A percentile compares a stretch with the other conserved stretches of the same genome.
These are phyloP conservation scores for Protonemura montana DNA, from an alignment of 2,888 invertebrate species.

Conservation along the genomic window DNA sequence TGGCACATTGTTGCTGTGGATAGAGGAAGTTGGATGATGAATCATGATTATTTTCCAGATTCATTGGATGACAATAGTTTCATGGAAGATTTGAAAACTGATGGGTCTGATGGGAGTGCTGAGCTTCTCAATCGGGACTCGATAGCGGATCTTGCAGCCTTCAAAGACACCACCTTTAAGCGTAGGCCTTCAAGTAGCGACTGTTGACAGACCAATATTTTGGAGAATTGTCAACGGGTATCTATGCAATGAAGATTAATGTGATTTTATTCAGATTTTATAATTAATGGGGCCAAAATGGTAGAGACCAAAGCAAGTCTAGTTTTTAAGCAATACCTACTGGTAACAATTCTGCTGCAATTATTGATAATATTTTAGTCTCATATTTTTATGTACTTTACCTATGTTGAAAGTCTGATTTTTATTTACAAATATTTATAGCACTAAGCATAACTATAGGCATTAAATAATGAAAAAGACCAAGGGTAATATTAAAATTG, in stretches of 20 bases:
- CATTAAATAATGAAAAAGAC: not conserved
- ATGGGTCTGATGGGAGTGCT: conserved; percentile 19
- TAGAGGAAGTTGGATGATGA: not conserved
- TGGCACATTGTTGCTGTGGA: too few relatives aligned
- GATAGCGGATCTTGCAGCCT: conserved; percentile 42
- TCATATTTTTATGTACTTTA: not conserved
- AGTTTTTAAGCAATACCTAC: not conserved
- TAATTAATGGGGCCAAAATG: conserved; percentile 15
- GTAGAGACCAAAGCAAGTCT: not conserved
- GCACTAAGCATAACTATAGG: not conserved
- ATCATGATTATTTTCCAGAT: conserved; percentile 43
- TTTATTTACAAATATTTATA: not conserved
- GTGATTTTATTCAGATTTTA: not conserved
- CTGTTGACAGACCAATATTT: conserved; percentile 16
- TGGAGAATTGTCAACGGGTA: not conserved
- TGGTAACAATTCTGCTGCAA: not conserved
- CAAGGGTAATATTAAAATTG: not conserved
- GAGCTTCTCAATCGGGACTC: conserved; percentile 38
- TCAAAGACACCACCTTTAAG: conserved; percentile 36
- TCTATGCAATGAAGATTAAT: not conserved
- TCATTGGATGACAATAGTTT: conserved; percentile 48
- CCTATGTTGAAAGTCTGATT: conserved; percentile 19
- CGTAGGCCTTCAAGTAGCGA: conserved; percentile 35
- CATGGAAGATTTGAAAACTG: conserved; percentile 43
- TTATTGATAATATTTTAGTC: not conserved